Evolutionary conservation across 2,797 vertebrate species (phyloP).

Genomic region (Hoplostethus mediterraneus): DNA sequence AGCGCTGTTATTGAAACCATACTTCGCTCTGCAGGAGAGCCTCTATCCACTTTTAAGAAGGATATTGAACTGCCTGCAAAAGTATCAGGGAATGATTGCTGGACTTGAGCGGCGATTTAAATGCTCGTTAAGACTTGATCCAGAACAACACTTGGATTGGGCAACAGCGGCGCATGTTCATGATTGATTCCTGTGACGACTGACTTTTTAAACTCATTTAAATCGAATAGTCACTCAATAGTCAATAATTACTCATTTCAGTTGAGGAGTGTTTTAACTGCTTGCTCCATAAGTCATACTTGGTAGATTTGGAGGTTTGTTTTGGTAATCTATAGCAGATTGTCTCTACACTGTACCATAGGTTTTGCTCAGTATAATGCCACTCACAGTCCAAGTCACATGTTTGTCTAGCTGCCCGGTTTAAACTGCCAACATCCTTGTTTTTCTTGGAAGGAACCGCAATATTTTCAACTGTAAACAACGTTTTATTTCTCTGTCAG

Average conservation of each 20-base stretch:
- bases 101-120: slow-evolving; percentile 65
- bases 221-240: neutral
- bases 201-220: slow-evolving; percentile 20
- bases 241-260: too few species aligned
- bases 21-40: slow-evolving; percentile 72
- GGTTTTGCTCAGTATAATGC: neutral
- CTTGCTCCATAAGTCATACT: neutral
- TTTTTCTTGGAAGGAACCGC: slow-evolving; percentile 24
- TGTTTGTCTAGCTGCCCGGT: neutral
- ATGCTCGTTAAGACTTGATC: slow-evolving; percentile 51
- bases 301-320: neutral
- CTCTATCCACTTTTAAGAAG: slow-evolving; percentile 41
- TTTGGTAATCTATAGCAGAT: too few species aligned
- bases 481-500: slow-evolving; percentile 8
- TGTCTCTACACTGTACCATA: neutral
- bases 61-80: slow-evolving; percentile 65
- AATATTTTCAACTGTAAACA: slow-evolving; percentile 20
- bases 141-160: slow-evolving; percentile 58
- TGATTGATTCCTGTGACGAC: slow-evolving; percentile 42
- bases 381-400: neutral
- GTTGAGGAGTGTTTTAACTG: too few species aligned
- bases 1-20: slow-evolving; percentile 81
- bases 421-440: neutral
- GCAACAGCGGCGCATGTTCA: slow-evolving; percentile 34
- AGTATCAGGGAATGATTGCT: slow-evolving; percentile 65